Conservation (phyloP, 2,888 invertebrate genomes). For the Xestia xanthographa region DNA sequence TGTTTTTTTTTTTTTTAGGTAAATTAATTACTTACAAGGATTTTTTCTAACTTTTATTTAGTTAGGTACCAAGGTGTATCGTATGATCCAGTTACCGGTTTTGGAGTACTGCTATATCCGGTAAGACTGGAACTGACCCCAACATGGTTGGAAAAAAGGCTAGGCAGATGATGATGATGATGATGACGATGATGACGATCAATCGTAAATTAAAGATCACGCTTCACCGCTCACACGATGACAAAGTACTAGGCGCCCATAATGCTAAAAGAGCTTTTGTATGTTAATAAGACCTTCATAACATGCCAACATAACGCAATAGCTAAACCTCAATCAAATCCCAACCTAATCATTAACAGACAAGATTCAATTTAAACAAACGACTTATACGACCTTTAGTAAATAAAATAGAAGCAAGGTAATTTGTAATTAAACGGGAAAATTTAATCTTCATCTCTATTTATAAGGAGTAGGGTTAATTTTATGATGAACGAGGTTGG, state of each 20-base stretch:
- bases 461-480: conserved; percentile 37
- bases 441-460: conserved; percentile 56
- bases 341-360: conserved; percentile 59
- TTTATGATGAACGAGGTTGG: conserved; percentile 29
- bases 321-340: conserved; percentile 59
- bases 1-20: not conserved
- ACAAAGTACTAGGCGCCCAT: conserved; percentile 66
- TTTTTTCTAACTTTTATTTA: not conserved
- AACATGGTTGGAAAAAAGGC: not conserved
- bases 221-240: conserved; percentile 48
- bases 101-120: not conserved
- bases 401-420: conserved; percentile 65
- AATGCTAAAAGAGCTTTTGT: conserved; percentile 67
- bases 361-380: conserved; percentile 67
- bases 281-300: conserved; percentile 70
- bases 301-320: conserved; percentile 69
- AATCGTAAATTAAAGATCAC: conserved; percentile 49
- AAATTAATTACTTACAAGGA: not conserved
- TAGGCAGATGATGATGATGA: not conserved
- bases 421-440: conserved; percentile 58
- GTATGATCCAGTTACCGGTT: not conserved
- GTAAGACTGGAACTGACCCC: not conserved
- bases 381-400: conserved; percentile 57
- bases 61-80: not conserved
- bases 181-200: conserved; percentile 5